phyloP scores from a whole-genome alignment of 2,113 vertebrate species.

The Vidua macroura region DNA sequence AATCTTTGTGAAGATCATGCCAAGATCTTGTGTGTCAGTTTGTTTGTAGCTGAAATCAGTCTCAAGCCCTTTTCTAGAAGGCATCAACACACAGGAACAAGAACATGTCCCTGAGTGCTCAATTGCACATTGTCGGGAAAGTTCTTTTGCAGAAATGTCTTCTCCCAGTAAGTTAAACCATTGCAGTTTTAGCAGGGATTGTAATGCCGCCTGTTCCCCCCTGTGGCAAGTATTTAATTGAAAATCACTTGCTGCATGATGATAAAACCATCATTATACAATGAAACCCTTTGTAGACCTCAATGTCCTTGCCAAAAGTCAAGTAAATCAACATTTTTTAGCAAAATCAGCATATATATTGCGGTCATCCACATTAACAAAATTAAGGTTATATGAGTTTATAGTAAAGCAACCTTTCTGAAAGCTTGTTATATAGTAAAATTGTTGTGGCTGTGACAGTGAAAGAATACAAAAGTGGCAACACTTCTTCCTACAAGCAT shows the following conservation, averaged over 20 bases:
- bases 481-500: neutral
- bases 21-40: neutral
- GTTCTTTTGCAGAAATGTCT: neutral
- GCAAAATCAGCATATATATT: neutral
- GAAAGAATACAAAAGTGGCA: neutral
- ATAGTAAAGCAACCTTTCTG: neutral
- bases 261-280: neutral
- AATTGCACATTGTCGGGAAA: neutral
- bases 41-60: neutral
- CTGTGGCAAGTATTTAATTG: neutral
- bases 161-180: neutral
- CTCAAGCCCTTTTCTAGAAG: neutral
- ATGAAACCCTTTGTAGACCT: neutral
- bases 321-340: neutral
- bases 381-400: neutral
- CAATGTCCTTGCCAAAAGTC: neutral
- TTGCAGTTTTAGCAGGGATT: neutral
- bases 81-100: neutral
- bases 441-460: neutral
- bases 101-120: neutral
- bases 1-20: neutral
- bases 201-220: neutral
- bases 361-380: neutral
- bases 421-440: neutral
- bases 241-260: neutral